Evolutionary conservation across 1,140 invertebrate genomes (phyloP), one percentile per base, ranked within the genome.

Genomic region (Trichonephila clavipes): DNA sequence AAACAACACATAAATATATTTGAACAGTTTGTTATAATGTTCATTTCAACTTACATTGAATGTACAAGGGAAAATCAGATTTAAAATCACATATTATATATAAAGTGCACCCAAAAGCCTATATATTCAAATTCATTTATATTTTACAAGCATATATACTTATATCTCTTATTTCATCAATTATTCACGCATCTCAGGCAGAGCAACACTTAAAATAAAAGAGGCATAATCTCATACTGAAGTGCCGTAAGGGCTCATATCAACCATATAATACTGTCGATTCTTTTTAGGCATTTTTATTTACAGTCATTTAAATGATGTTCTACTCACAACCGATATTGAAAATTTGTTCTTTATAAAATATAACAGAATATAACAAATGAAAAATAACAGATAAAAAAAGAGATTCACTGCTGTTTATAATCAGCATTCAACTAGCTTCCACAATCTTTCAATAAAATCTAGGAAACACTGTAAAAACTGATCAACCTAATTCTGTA

Each of bases 311-410:
- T 82, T 83, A 34, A 16, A 16, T 34, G 62, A 69, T 92, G 66
- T 44, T 81, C 64, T 88, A 88, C 83, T 66, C 58, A 93, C 44
- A 93, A 93, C 62, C 66, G 66, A 85, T 93, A 86, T 44, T 86
- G 85, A 93, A 93, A 93, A 93, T 93, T 93, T 93, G 85, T 93
- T 93, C 92, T 93, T 90, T 58, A 92, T 83, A 77, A 93, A 93
- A 83, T 62, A 81, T 81, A 92, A 92, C 16, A 92, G 28, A 93
- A 81, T 87, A 81, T 85, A 88, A 93, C 83, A 93, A 88, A 93
- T 88, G 85, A 93, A 34, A 81, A 58, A 88, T 61, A 88, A 93
- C 61, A 93, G 14, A 88, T 88, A 51, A 77, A 88, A 88, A 83
- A 93, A n/a, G 64, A 72, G 90, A 87, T 92, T 86, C 62, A 87